Evolutionary conservation across 2,888 invertebrate species (phyloP), one percentile per base, ranked within the genome.

Genomic region (Drosophila colorata): DNA sequence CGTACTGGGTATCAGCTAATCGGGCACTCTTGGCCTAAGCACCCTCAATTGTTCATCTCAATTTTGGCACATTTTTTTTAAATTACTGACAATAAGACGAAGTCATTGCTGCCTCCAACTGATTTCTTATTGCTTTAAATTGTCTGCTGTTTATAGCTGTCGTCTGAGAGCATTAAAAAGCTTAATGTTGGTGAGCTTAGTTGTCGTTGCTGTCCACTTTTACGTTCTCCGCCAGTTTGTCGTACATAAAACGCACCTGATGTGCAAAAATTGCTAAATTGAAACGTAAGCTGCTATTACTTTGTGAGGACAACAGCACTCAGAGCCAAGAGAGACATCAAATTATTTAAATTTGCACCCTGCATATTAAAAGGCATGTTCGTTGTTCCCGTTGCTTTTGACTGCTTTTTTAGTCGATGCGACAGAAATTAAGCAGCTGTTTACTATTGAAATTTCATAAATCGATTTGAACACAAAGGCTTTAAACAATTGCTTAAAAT

Each of bases 271-370:
- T 74, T 83, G 80, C 81, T 81, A 88, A 88, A 87, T 87, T 87
- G 88, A 87, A 87, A 83, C 85, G 85, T 88, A 88, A 87, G 87
- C 88, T 79, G 78, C 75, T 78, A 80, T 87, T 85, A 88, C 77
- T 82, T 85, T 64, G 67, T 23, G 41, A 47, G 55, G 41, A 18
- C 55, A 41, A 59, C 56, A 35, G 53, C 46, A 51, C 18, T 43
- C 25, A 57, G 64, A 57, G 76, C 70, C 67, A 67, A 69, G 46
- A 66, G 53, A 40, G 61, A 56, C 58, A 63, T 71, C 73, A 71
- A 71, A 78, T 68, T 84, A 86, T 86, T 85, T 71, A 84, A 86
- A 86, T 86, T 87, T 85, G 74, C 79, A 73, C 74, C 66, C 48
- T 68, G 84, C 81, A 81, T 82, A 82, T 68, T 81, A 70, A 76